Evolutionary conservation across 2,888 invertebrate genomes (phyloP).

Genomic region (Drosophila histrio): DNA sequence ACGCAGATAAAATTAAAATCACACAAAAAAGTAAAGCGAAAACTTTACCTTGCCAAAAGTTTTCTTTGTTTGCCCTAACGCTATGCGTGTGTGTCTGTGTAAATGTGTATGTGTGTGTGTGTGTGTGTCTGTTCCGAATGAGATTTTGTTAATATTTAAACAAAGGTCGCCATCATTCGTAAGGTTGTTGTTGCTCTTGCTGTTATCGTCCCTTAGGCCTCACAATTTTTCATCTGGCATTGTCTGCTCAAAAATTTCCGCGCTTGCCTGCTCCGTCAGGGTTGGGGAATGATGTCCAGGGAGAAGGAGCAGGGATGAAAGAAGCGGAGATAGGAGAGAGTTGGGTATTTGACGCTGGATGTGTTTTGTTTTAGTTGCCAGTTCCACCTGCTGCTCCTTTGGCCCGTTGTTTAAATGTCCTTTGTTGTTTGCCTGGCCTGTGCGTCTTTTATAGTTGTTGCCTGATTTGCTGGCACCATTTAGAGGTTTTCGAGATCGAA

Average conservation of each 20-base stretch:
- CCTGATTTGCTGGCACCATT: conserved; percentile 50
- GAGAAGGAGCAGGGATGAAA: background rate
- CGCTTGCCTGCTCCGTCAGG: conserved; percentile 12
- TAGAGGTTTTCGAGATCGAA: conserved; percentile 30
- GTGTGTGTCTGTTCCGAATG: conserved; percentile 30
- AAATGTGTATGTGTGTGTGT: conserved; percentile 1
- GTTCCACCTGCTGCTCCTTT: conserved; percentile 38
- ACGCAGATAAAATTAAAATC: conserved; percentile 74
- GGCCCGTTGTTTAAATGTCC: conserved; percentile 24
- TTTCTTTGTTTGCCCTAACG: conserved; percentile 41
- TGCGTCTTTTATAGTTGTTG: conserved; percentile 54
- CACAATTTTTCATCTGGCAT: conserved; percentile 69
- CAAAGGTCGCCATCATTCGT: conserved; percentile 59
- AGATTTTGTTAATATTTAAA: conserved; percentile 69
- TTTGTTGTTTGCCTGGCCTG: conserved; percentile 34
- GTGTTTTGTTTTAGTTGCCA: conserved; percentile 55
- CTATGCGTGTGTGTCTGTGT: conserved; percentile 1
- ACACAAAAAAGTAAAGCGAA: conserved; percentile 33
- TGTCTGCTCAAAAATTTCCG: conserved; percentile 60
- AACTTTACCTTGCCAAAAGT: conserved; percentile 47
- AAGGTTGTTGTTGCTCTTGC: conserved; percentile 22
- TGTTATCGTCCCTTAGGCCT: conserved; percentile 63
- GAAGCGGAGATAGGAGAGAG: background rate
- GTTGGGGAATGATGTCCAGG: background rate
- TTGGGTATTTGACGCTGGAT: conserved; percentile 33